Base-by-base conservation (phyloP, 2,888 invertebrate species). In the Nephrotoma guestfalica region DNA sequence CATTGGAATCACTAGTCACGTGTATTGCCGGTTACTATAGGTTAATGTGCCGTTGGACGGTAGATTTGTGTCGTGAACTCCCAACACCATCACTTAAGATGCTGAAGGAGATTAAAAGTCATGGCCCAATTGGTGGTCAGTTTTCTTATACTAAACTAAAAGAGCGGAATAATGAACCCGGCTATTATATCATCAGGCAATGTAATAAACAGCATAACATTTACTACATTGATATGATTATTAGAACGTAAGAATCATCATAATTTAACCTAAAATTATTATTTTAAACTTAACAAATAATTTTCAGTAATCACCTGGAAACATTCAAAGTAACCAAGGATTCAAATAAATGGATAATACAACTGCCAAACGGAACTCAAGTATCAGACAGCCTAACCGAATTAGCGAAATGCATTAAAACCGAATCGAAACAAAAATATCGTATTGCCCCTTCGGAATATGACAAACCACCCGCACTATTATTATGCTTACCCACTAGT, bases 51-150 rank as follows among this genome's bases (percentile, higher is more conserved):
- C 97, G 97, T 92, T 98, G 97, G 97, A 97, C 96, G 57, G 96
- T 97, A 89, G 97, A 97, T 92, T 92, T 98, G 87, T 98, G 97
- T 90, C 95, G 95, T 90, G 95, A 96, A 89, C 94, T 96, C 87
- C 93, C 94, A 87, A 96, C 97, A 0, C 97, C 97, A 4, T 96
- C 96, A 4, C 91, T 98, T 87, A 93, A 94, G 89, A 94, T 93
- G 89, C 91, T 97, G 30, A 94, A 95, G 88, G 92, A 93, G 88
- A 92, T 95, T 89, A 96, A 96, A 91, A 97, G 97, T 89, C 98
- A 98, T 91, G 98, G 98, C 30, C 97, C 98, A 86, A 95, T 98
- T 86, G 97, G 97, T 15, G 96, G 96, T 85, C 95, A 95, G 89
- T 97, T 97, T 92, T 95, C 97, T 0, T 96, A 96, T 90, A 93